Percentiles rank a stretch among this genome's conserved stretches.
Conservation (phyloP, 2,113 vertebrate genomes). For the Zosterops pallidus region DNA sequence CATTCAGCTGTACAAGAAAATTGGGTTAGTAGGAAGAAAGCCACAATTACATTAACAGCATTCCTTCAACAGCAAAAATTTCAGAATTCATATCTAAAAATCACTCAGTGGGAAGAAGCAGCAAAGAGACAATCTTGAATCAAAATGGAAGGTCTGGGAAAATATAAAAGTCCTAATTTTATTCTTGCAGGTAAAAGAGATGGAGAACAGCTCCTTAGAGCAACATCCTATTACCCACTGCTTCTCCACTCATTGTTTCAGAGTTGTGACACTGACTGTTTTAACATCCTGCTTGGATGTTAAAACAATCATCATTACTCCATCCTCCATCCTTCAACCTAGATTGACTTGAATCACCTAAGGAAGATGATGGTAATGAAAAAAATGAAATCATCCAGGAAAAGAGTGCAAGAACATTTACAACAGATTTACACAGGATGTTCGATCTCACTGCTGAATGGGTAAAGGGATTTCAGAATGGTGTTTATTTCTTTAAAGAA, state of each 20-base stretch:
- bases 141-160: background rate
- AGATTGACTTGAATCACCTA: background rate
- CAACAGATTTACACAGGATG: background rate
- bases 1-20: constrained; percentile 84
- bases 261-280: background rate
- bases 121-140: background rate
- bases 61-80: background rate
- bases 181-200: background rate
- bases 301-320: background rate
- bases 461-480: background rate
- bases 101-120: background rate
- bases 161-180: background rate
- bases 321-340: background rate
- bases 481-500: background rate
- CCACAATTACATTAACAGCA: background rate
- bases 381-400: background rate
- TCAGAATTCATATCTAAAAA: background rate
- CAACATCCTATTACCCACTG: background rate
- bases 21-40: background rate
- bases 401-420: background rate
- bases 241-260: background rate
- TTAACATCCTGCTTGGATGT: background rate
- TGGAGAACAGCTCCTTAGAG: background rate
- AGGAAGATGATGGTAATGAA: background rate
- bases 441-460: background rate